Evolutionary conservation across 2,113 vertebrate genomes (phyloP), one percentile per base, ranked within the genome.

Genomic region (Saguinus midas): DNA sequence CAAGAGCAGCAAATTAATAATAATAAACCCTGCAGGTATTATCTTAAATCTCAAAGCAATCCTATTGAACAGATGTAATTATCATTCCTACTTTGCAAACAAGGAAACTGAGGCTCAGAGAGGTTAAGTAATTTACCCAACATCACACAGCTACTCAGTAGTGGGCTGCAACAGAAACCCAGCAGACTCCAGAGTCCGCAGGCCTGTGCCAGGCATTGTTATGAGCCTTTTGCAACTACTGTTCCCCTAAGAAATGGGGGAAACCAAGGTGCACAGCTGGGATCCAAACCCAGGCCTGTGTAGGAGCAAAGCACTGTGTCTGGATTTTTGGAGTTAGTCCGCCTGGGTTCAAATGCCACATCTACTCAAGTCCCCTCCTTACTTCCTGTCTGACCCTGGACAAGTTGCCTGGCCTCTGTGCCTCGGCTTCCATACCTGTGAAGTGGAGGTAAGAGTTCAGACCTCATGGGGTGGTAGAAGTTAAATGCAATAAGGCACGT

Each of bases 91-190:
- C 58, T 96, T 87, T 72, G 84, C 52, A 48, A 20, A 66, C 32
- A 78, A 90, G 50, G 55, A 94, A 52, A 80, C 48, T 50, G 40
- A 64, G 90, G 70, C 45, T 95, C 95, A 80, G 75, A 66, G 92
- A 58, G 20, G 83, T 70, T 78, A 70, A 57, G 52, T 57, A 40
- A 89, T 81, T 73, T 72, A 35, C 32, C 91, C 72, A 58, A 11
- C 3, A 78, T 66, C 66, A 52, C 37, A 64, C 70, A 93, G 64
- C 43, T 35, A 55, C 37, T 18, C 18, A 1, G 5, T 17, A 25
- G 16, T 2, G 81, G 40, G 35, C 20, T 75, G 23, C 45, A 27
- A 68, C 79, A 43, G 72, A 68, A 97, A 80, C 55, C 35, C 40
- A 66, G 68, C 13, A 48, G 43, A 52, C 9, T 14, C 0, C 70